phyloP scores from a whole-genome alignment of 2,797 vertebrate species.

The Pygocentrus nattereri region DNA sequence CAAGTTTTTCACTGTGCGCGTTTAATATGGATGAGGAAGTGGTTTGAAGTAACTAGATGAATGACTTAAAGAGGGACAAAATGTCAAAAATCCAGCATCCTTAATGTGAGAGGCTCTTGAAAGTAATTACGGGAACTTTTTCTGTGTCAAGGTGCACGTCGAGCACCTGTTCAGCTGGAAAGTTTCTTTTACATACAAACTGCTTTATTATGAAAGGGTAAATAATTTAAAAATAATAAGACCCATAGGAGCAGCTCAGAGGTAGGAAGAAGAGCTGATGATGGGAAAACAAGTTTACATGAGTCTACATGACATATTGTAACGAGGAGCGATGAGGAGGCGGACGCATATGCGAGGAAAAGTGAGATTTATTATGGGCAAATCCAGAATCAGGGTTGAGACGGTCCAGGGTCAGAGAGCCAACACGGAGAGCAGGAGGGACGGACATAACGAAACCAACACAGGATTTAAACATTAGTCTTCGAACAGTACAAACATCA shows the following conservation, averaged over 20 bases:
- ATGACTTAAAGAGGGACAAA: neutral
- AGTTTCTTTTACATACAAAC: neutral
- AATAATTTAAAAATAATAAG: neutral
- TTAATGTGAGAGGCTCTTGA: constrained; percentile 20
- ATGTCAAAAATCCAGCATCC: constrained; percentile 3
- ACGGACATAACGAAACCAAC: no score
- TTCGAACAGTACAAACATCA: no score
- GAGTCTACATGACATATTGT: no score
- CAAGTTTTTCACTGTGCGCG: constrained; percentile 1
- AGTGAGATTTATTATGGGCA: no score
- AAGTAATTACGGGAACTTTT: constrained; percentile 7
- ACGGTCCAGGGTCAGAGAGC: no score
- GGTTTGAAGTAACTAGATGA: constrained; percentile 19
- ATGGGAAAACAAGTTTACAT: no score
- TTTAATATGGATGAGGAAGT: constrained; percentile 26
- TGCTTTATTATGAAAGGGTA: neutral
- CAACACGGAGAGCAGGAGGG: no score
- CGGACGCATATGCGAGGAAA: no score
- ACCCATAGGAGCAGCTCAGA: neutral
- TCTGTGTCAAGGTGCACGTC: neutral
- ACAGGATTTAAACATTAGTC: no score
- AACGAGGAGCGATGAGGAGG: no score
- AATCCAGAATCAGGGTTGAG: no score
- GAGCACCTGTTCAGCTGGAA: neutral
- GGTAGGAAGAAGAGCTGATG: neutral